Base-by-base conservation (phyloP, 2,888 invertebrate species). In the Laothoe populi region DNA sequence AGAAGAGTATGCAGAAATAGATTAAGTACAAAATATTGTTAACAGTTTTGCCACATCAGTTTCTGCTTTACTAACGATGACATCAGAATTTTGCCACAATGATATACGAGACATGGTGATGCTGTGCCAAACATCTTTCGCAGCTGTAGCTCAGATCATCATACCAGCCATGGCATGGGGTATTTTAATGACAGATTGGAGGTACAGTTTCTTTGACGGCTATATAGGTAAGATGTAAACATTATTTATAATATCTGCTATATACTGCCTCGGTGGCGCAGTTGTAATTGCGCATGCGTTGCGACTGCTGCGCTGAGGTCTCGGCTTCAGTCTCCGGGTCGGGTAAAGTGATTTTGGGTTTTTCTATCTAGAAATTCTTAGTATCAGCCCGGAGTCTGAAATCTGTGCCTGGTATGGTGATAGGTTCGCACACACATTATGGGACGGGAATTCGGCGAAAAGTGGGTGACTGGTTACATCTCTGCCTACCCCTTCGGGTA, bases 11-110 rank as follows among this genome's bases (percentile, higher is more conserved):
- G n/a, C n/a, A 1, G 5, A 42, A 16, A 42, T 16, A 16, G 16
- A 42, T 0, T 0, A 42, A 31, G 1, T 49, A 24, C 4, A 26
- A 26, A 16, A 7, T 26, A 16, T 74, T 60, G 7, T 49, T 70
- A 79, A 60, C 75, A 89, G 89, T 45, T 84, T 87, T 23, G 83
- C 84, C 0, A 70, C 75, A n/a, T 77, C 83, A 4, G 78, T 86
- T 60, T 81, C 78, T 5, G 83, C 85, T 0, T 70, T 78, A 4
- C 64, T 86, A 11, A 72, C 83, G 0, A 68, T 81, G 0, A 78
- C 83, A 0, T 81, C 88, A 0, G 89, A 89, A 60, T 84, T 83
- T 63, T 86, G 87, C 48, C 79, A 85, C 69, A 78, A 70, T 2
- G 78, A 71, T 4, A 82, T 87, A 8, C 72, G 87, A 57, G 88